phyloP scores from a whole-genome alignment of 1,140 invertebrate genomes.

The Nylanderia fulva region DNA sequence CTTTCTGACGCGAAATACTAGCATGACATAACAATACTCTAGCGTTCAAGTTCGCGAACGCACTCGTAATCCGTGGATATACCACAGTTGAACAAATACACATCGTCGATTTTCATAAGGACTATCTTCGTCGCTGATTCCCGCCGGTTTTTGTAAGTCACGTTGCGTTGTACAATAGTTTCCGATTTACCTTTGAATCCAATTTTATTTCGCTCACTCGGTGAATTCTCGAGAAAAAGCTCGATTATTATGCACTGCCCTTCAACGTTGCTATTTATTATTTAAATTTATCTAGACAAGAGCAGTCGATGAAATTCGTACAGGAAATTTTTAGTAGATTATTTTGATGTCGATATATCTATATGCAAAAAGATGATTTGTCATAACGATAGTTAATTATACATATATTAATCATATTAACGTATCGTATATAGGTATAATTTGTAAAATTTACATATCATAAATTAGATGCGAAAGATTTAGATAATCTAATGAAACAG shows the following conservation, averaged over 20 bases:
- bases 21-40: constrained; percentile 32
- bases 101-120: constrained; percentile 78
- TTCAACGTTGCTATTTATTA: neutral
- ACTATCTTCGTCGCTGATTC: constrained; percentile 52
- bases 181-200: constrained; percentile 22
- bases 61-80: constrained; percentile 52
- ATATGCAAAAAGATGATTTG: neutral
- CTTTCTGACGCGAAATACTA: constrained; percentile 61
- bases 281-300: neutral
- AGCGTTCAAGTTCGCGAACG: constrained; percentile 34
- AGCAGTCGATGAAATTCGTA: neutral
- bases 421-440: neutral
- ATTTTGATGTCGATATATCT: neutral
- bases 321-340: neutral
- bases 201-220: constrained; percentile 39
- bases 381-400: neutral
- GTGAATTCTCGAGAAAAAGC: constrained; percentile 11
- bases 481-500: neutral
- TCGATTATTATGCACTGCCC: constrained; percentile 15
- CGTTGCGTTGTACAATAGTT: constrained; percentile 9
- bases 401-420: too few species aligned
- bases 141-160: constrained; percentile 6
- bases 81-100: constrained; percentile 59
- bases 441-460: neutral
- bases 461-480: neutral